Conservation (phyloP, 2,888 invertebrate species). For the Lithophane semibrunnea region DNA sequence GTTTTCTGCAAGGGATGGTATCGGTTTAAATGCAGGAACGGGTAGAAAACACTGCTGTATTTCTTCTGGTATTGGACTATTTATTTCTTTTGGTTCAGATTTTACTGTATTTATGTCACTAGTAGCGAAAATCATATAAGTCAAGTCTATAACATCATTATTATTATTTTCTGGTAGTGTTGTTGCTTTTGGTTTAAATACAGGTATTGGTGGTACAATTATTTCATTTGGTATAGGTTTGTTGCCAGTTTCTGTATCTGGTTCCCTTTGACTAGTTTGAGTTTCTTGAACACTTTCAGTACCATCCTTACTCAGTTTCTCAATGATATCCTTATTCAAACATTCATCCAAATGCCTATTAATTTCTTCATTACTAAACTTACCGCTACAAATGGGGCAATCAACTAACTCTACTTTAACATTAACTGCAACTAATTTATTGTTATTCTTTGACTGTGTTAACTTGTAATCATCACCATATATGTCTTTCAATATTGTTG, state of each 20-base stretch:
- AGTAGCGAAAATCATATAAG: slow-evolving; percentile 7
- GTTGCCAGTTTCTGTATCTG: slow-evolving; percentile 8
- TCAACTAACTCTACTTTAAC: slow-evolving; percentile 72
- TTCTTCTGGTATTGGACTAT: slow-evolving; percentile 14
- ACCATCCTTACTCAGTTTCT: slow-evolving; percentile 70
- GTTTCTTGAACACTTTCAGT: slow-evolving; percentile 17
- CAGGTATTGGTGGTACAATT: slow-evolving; percentile 1
- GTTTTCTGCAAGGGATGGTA: slow-evolving; percentile 8
- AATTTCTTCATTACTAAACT: slow-evolving; percentile 78
- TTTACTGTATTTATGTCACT: slow-evolving; percentile 3
- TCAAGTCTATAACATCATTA: slow-evolving; percentile 27
- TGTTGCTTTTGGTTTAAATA: slow-evolving; percentile 22
- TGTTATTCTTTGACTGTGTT: slow-evolving; percentile 68
- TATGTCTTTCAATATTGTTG: slow-evolving; percentile 81
- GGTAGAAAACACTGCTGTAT: neutral
- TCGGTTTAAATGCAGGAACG: slow-evolving; percentile 38
- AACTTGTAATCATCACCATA: slow-evolving; percentile 84
- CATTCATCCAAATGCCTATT: slow-evolving; percentile 88
- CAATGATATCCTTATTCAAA: slow-evolving; percentile 82
- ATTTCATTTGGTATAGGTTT: slow-evolving; percentile 16
- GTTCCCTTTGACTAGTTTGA: slow-evolving; percentile 20
- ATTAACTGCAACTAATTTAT: slow-evolving; percentile 74
- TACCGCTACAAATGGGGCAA: slow-evolving; percentile 88
- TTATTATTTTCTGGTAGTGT: neutral
- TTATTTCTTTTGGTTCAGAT: neutral